Percentiles rank a stretch among this genome's conserved stretches.
These are phyloP conservation scores for Eulemur albifrons DNA, from an alignment of 2,797 vertebrate genomes.

Conservation along the genomic window DNA sequence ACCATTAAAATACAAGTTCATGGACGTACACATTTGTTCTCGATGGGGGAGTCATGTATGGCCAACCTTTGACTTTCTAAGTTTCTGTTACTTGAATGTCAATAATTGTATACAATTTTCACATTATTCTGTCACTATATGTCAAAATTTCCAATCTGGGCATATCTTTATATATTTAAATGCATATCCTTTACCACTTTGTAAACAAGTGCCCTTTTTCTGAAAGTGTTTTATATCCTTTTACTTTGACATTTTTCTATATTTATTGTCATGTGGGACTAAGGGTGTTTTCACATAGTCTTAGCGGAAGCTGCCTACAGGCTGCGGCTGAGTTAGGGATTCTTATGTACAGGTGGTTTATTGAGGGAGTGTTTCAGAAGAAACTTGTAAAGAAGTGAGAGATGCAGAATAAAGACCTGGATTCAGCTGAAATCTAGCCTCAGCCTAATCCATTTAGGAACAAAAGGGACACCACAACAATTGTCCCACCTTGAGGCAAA, in stretches of 20 bases:
- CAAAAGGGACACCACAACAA: not conserved
- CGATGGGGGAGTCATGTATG: not conserved
- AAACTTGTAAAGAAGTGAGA: not conserved
- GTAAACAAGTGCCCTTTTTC: not conserved
- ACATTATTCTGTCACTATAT: not conserved
- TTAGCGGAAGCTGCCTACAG: not conserved
- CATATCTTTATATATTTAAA: not conserved
- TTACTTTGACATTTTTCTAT: not conserved
- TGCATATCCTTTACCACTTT: not conserved
- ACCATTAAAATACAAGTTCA: constrained; percentile 25
- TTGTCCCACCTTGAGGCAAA: not conserved
- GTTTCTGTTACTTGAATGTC: constrained; percentile 20
- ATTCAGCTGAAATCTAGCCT: not conserved
- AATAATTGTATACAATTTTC: not conserved
- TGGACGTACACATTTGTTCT: not conserved
- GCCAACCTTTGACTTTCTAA: not conserved
- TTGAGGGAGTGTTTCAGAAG: not conserved
- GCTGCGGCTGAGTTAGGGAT: not conserved
- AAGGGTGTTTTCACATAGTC: not conserved
- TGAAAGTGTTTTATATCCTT: not conserved
- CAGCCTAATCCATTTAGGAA: not conserved
- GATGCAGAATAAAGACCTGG: not conserved
- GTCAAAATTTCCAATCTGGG: constrained; percentile 1
- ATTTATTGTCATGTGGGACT: not conserved
- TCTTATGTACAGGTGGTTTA: not conserved